A percentile compares a stretch with the other conserved stretches of the same genome.
Evolutionary conservation across 1,140 invertebrate species (phyloP).

Genomic region (Phymorhynchus buccinoides): DNA sequence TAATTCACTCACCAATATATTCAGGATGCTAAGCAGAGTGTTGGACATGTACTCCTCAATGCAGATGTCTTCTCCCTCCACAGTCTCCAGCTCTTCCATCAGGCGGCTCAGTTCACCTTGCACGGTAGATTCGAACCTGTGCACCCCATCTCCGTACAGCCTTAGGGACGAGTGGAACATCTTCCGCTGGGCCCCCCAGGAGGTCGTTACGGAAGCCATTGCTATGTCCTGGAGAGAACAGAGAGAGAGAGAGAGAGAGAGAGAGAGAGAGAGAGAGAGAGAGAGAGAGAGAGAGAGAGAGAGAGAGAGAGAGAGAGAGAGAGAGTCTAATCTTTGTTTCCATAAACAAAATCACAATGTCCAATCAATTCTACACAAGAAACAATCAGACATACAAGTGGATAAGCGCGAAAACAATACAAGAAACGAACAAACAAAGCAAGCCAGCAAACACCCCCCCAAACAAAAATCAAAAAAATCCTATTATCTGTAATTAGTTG

Average conservation of each 20-base stretch:
- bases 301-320: neutral
- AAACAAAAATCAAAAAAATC: too few relatives aligned
- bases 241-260: too few relatives aligned
- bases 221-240: slow-evolving; percentile 18
- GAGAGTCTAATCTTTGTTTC: too few relatives aligned
- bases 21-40: slow-evolving; percentile 20
- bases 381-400: too few relatives aligned
- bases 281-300: neutral
- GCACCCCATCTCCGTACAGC: slow-evolving; percentile 39
- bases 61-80: neutral
- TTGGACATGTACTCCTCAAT: slow-evolving; percentile 26
- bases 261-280: too few relatives aligned
- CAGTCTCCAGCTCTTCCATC: slow-evolving; percentile 32
- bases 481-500: too few relatives aligned
- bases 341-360: too few relatives aligned
- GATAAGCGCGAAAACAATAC: too few relatives aligned
- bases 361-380: too few relatives aligned
- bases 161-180: slow-evolving; percentile 35
- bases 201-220: slow-evolving; percentile 21
- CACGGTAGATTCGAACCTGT: slow-evolving; percentile 37
- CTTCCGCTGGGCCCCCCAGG: slow-evolving; percentile 31
- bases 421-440: too few relatives aligned
- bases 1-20: slow-evolving; percentile 11
- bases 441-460: too few relatives aligned
- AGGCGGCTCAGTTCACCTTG: slow-evolving; percentile 29